Evolutionary conservation across 2,113 vertebrate genomes (phyloP).

Genomic region (Xiphophorus hellerii): DNA sequence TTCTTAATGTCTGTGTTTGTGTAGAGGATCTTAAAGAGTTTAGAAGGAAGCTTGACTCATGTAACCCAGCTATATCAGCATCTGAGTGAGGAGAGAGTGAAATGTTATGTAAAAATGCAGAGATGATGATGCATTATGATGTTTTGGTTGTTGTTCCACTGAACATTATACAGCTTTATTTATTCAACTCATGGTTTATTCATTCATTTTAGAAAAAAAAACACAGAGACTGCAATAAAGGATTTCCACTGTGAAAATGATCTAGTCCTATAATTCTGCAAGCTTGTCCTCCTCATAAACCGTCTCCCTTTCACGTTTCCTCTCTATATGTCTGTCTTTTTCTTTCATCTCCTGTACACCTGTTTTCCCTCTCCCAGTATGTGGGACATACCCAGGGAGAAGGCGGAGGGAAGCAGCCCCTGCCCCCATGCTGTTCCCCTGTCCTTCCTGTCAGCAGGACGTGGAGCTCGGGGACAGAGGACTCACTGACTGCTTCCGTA

Average conservation of each 20-base stretch:
- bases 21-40: neutral
- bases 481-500: conserved; percentile 90
- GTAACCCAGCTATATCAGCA: conserved; percentile 6
- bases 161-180: neutral
- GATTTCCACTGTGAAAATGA: conserved; percentile 2
- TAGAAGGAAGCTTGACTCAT: neutral
- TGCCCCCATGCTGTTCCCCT: conserved; percentile 88
- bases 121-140: conserved; percentile 7
- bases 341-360: conserved; percentile 5
- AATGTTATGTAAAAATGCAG: conserved; percentile 9
- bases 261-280: conserved; percentile 7
- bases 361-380: conserved; percentile 75
- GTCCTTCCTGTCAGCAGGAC: conserved; percentile 89
- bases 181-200: conserved; percentile 35
- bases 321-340: neutral
- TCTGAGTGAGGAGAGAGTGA: too few relatives aligned
- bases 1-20: conserved; percentile 11
- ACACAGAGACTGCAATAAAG: neutral
- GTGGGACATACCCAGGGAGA: conserved; percentile 91
- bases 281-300: too few relatives aligned
- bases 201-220: conserved; percentile 13
- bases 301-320: neutral
- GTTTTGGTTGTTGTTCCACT: conserved; percentile 13
- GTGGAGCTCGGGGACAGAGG: conserved; percentile 93
- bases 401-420: conserved; percentile 83